Evolutionary conservation across 2,888 invertebrate species (phyloP), one percentile per base, ranked within the genome.

Genomic region (Didymodactylos carnosus): DNA sequence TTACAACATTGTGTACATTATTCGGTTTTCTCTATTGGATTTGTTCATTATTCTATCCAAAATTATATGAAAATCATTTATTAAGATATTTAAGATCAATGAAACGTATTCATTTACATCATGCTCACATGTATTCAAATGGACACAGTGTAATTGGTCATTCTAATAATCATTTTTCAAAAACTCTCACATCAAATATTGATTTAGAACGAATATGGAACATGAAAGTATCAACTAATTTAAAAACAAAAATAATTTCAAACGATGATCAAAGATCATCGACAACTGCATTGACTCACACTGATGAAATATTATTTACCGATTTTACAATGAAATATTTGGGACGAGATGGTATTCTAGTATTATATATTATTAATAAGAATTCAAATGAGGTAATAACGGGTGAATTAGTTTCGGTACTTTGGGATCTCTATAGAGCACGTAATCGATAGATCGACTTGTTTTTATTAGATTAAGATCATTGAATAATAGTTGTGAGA

Each of bases 21-120:
- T 73, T 53, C 25, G 71, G 73, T 23, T 46, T 73, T 51, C 39
- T 73, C 23, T 62, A 70, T 39, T 71, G 71, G 73, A 13, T 69
- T 14, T 49, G 75, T 62, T 62, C 62, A 35, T 62, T 62, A n/a
- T 35, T 62, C 13, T 62, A 35, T 62, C 62, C 62, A 10, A 19
- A 35, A n/a, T 62, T 62, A 35, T 62, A 62, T 62, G 35, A 62
- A 62, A 35, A 29, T n/a, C 62, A 62, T 62, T 35, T 62, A 19
- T 11, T 13, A n/a, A 29, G 62, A 35, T 62, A 62, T 62, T 10
- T 62, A 35, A 35, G 19, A 35, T 62, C 62, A 62, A 62, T 62
- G 62, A 62, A 62, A 62, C 62, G 35, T n/a, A 62, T 62, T n/a
- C 29, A 62, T 62, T 35, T 19, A 6, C 62, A 62, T 35, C 62